Base-by-base conservation (phyloP, 1,140 invertebrate species). In the Oryctes rhinoceros region DNA sequence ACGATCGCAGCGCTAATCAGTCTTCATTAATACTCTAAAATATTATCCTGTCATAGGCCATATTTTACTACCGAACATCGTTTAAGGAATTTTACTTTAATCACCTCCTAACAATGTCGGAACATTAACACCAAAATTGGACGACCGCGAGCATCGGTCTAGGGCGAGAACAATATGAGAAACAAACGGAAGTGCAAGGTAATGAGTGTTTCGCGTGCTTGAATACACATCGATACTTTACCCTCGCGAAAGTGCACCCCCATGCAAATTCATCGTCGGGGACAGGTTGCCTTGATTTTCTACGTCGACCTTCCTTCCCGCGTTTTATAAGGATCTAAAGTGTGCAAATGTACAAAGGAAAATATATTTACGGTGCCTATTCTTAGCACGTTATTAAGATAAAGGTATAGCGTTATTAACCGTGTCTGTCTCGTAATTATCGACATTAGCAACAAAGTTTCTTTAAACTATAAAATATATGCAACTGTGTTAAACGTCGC, bases 161-260 rank as follows among this genome's bases (percentile, higher is more conserved):
- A 78, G 80, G 78, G 48, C 39, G 78, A 75, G 79, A 80, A 80
- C 79, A 80, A 80, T 80, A 80, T 82, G 82, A 81, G 76, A 83
- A 83, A 82, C 76, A 78, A 82, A 71, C 75, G 81, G 82, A 83
- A 83, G 81, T 82, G 81, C 78, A 83, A 67, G 47, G 74, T 83
- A 83, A 83, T 83, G 81, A 80, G 80, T 20, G 78, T 80, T 82
- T 83, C 78, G 81, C 82, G 82, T 83, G 82, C 80, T 74, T 75
- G 79, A 78, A 82, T 78, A 82, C 78, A 78, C 81, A 78, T 81
- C 76, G 80, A 80, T 80, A 81, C 76, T 77, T 81, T 59, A 75
- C 71, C 79, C 79, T 80, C n/a, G 81, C 79, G 35, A 76, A 35
- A 44, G 74, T 76, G 74, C 74, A 76, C 30, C 30, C 65, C 30